These are phyloP conservation scores for Diplodus puntazzo DNA, from an alignment of 2,797 vertebrate genomes.

Conservation along the genomic window DNA sequence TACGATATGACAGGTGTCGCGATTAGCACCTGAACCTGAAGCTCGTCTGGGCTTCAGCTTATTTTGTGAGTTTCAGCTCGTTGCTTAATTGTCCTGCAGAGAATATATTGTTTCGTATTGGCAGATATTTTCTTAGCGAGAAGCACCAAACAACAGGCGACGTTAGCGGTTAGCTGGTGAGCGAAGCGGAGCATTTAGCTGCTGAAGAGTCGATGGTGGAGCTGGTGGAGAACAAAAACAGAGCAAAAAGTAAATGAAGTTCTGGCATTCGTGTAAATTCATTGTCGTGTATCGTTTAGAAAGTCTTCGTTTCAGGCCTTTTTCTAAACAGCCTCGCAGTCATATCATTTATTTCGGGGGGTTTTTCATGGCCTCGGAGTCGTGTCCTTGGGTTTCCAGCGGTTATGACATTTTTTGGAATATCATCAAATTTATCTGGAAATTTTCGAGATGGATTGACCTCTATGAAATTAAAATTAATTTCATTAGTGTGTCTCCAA, in stretches of 20 bases:
- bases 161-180: neutral
- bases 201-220: neutral
- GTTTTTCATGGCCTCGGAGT: neutral
- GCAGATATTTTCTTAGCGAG: neutral
- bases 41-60: neutral
- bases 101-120: no score
- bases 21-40: neutral
- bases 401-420: neutral
- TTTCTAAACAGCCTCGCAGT: neutral
- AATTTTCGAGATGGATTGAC: constrained; percentile 14
- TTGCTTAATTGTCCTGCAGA: neutral
- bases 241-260: neutral
- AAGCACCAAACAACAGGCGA: neutral
- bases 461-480: neutral
- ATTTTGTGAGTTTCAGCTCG: no score
- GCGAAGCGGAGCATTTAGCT: neutral
- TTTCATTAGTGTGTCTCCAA: no score
- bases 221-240: neutral
- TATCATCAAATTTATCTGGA: neutral
- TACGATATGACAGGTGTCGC: no score
- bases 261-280: neutral
- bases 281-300: neutral
- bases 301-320: neutral
- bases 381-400: neutral
- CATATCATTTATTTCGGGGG: neutral